phyloP scores from a whole-genome alignment of 2,113 vertebrate species.

The Callionymus lyra region DNA sequence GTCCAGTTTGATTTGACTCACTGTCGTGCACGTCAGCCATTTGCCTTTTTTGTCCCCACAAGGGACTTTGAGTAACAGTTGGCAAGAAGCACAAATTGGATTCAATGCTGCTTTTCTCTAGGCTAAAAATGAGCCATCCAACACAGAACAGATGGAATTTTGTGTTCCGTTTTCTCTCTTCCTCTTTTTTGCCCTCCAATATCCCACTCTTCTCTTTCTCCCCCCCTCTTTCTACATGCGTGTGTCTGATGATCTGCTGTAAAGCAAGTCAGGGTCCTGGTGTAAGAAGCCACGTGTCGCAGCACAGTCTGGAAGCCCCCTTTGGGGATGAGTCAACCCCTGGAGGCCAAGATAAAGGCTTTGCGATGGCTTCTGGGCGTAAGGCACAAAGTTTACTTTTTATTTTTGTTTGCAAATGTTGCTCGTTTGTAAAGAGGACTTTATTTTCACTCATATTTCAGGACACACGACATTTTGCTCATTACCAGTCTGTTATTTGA shows the following conservation, averaged over 20 bases:
- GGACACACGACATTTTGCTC: too few relatives aligned
- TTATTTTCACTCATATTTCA: neutral
- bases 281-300: conserved; percentile 37
- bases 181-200: conserved; percentile 27
- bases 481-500: too few relatives aligned
- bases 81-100: conserved; percentile 63
- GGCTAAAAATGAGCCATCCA: conserved; percentile 62
- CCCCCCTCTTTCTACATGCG: conserved; percentile 12
- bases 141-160: conserved; percentile 71
- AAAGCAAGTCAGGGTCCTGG: conserved; percentile 35
- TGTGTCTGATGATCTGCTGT: conserved; percentile 26
- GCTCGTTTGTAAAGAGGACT: neutral
- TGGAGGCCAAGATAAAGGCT: conserved; percentile 24
- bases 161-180: conserved; percentile 47
- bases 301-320: conserved; percentile 36
- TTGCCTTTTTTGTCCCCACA: conserved; percentile 43
- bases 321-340: conserved; percentile 30
- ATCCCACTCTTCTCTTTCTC: conserved; percentile 22
- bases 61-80: conserved; percentile 62
- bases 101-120: conserved; percentile 65
- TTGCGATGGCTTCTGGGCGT: conserved; percentile 11
- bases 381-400: neutral
- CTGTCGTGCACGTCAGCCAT: conserved; percentile 36
- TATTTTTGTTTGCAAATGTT: neutral
- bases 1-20: conserved; percentile 26